A percentile compares a stretch with the other conserved stretches of the same genome.
These are phyloP conservation scores for Paragorgia papillata DNA, from an alignment of 92 coral and sea anemone genomes.

Conservation along the genomic window DNA sequence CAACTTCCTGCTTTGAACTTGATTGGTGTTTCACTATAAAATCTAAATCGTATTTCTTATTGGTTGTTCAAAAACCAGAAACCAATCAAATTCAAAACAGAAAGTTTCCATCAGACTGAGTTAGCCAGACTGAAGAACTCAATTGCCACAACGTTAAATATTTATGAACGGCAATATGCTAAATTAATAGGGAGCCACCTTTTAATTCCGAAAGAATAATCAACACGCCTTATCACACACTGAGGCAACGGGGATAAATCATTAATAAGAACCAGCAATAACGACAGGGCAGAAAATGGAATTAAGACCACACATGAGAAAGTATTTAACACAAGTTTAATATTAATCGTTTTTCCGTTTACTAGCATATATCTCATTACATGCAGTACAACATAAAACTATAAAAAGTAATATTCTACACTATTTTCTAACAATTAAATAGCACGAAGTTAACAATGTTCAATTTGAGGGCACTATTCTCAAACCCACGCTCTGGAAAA, in stretches of 20 bases:
- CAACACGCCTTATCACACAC: neutral
- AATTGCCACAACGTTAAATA: neutral
- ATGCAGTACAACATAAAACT: neutral
- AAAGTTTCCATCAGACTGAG: too few species aligned
- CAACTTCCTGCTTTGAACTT: too few species aligned
- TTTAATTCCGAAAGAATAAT: neutral
- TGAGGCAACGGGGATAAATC: neutral
- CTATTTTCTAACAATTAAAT: neutral
- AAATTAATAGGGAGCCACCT: slow-evolving; percentile 31
- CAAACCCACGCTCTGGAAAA: too few species aligned
- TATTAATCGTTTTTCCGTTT: neutral
- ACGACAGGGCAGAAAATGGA: slow-evolving; percentile 7
- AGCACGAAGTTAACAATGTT: neutral
- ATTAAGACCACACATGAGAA: slow-evolving; percentile 32
- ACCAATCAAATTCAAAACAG: too few species aligned
- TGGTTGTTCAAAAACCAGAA: too few species aligned
- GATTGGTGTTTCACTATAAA: too few species aligned
- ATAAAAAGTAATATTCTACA: neutral
- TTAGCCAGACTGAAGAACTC: too few species aligned
- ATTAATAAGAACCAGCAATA: slow-evolving; percentile 13
- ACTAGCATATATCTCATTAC: neutral
- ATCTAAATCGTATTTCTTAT: too few species aligned
- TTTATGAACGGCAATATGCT: slow-evolving; percentile 1
- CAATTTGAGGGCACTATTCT: neutral
- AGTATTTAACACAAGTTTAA: neutral